phyloP scores from a whole-genome alignment of 2,113 vertebrate species.

The Hassar affinis region DNA sequence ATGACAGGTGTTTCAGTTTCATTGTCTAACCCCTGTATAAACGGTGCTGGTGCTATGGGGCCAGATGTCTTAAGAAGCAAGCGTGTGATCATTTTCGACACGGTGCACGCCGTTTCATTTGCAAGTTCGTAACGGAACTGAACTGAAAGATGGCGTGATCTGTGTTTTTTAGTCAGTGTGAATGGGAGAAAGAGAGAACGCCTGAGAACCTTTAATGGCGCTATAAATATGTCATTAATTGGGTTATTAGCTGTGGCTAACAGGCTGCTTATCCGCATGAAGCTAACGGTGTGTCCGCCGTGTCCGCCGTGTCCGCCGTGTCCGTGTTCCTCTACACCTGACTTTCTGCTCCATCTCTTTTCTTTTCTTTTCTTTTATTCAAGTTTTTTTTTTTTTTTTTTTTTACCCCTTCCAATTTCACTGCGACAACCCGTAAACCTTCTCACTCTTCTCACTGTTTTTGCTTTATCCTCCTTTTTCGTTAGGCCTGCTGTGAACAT shows the following conservation, averaged over 20 bases:
- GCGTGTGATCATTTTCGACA: not conserved
- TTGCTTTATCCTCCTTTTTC: constrained; percentile 5
- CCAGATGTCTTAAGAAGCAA: not conserved
- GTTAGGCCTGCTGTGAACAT: constrained; percentile 20
- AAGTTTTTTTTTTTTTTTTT: too few species aligned
- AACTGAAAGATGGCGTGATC: not conserved
- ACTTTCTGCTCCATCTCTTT: not conserved
- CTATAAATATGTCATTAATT: constrained; percentile 57
- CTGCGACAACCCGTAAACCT: not conserved
- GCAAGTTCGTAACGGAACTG: not conserved
- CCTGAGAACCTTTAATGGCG: constrained; percentile 44
- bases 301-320: constrained; percentile 50
- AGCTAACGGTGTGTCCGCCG: constrained; percentile 46
- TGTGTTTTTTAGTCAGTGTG: not conserved
- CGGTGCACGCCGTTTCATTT: not conserved
- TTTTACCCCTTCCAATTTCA: not conserved
- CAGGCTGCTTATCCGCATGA: constrained; percentile 30
- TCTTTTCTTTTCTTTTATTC: not conserved
- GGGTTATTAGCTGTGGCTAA: constrained; percentile 42
- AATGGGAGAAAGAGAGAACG: not conserved
- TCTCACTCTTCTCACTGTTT: constrained; percentile 9
- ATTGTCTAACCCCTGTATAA: not conserved
- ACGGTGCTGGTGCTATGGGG: not conserved
- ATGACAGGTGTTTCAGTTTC: too few species aligned
- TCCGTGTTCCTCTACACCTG: constrained; percentile 20